Evolutionary conservation across 2,113 vertebrate genomes (phyloP), one percentile per base, ranked within the genome.

Genomic region (Cygnus buccinator): DNA sequence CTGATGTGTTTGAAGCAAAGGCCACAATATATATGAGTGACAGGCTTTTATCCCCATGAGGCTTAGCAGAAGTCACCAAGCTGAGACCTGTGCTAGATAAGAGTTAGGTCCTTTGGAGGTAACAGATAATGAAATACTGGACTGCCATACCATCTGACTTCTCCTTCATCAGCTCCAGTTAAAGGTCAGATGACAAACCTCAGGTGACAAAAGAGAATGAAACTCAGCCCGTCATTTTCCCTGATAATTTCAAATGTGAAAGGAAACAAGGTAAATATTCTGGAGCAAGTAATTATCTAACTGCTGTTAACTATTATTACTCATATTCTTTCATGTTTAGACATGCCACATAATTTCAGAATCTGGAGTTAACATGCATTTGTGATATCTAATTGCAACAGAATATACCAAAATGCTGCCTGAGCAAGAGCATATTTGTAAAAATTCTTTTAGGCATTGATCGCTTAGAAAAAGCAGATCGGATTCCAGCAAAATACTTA

Each of bases 11-110:
- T 61, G 70, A 92, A 84, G 83, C 61, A 95, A 89, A 93, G 73
- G 76, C 80, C 88, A 87, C 23, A 44, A 73, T 62, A 57, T 11
- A 3, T 46, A 25, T 92, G 76, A 96, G 39, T 87, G 85, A 89
- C 76, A 92, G 73, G 22, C 10, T 93, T 92, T 92, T 68, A 95
- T 83, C 35, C 66, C 26, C 0, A 0, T 22, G 62, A 81, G 66
- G 72, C 33, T 84, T 35, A 87, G 46, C 73, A 87, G 83, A 72
- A 95, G 94, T 72, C 73, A 84, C 59, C 85, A 90, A 14, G 9
- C 68, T 95, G 92, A 94, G 92, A 94, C 88, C 92, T 84, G 57
- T 71, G 39, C 72, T 74, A 91, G 76, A 25, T 81, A 54, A 81
- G 59, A 81, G 73, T 25, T 67, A 7, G 61, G 73, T 61, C 76